Conservation (phyloP, 2,888 invertebrate species). For the Eumacrocentrus americanus region DNA sequence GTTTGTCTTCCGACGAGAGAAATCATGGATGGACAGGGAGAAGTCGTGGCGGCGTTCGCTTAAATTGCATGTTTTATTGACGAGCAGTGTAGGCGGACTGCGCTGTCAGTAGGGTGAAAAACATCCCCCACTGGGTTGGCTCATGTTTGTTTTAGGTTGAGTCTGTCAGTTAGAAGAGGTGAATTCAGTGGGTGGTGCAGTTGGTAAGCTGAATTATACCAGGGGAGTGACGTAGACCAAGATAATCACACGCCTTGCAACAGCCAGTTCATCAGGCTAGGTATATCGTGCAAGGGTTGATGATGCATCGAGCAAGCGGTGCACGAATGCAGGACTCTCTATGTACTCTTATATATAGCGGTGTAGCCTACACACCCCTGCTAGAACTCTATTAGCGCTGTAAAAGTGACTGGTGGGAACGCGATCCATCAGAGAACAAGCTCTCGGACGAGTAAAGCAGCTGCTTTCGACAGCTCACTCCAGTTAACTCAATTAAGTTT, state of each 20-base stretch:
- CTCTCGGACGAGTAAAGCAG: conserved; percentile 1
- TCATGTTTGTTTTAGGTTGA: conserved; percentile 42
- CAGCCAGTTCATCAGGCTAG: conserved; percentile 50
- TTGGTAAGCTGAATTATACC: conserved; percentile 31
- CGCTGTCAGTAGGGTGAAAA: conserved; percentile 30
- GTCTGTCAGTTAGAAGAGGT: conserved; percentile 23
- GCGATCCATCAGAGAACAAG: conserved; percentile 5
- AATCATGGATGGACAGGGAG: conserved; percentile 27
- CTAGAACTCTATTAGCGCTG: conserved; percentile 46
- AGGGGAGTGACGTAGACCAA: conserved; percentile 50
- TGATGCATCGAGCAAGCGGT: conserved; percentile 51
- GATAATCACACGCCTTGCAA: conserved; percentile 56
- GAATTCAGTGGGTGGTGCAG: conserved; percentile 14
- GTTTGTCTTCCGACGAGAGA: conserved; percentile 17
- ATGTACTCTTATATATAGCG: not conserved
- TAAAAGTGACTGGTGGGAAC: conserved; percentile 36
- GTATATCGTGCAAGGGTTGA: conserved; percentile 49
- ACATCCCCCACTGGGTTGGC: conserved; percentile 23
- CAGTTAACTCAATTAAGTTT: conserved; percentile 10
- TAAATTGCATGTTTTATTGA: conserved; percentile 42
- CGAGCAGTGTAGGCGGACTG: conserved; percentile 21
- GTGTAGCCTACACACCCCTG: not conserved
- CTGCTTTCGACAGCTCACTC: conserved; percentile 22
- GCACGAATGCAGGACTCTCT: conserved; percentile 44
- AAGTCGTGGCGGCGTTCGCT: conserved; percentile 33